These are phyloP conservation scores for Xyliphius kryptos DNA, from an alignment of 2,113 vertebrate species.

Conservation along the genomic window DNA sequence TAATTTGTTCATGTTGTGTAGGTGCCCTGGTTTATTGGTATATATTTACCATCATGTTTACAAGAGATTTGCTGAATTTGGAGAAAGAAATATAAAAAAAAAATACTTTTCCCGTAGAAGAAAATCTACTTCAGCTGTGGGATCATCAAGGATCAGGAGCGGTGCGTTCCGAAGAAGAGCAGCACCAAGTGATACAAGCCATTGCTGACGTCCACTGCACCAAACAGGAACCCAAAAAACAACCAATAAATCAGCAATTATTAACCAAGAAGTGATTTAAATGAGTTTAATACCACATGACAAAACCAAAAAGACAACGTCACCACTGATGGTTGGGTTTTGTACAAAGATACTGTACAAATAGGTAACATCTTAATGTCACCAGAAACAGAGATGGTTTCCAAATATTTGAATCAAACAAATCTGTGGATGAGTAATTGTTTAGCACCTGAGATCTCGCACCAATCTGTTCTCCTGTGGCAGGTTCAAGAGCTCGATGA, in stretches of 20 bases:
- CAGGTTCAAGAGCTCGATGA: conserved; percentile 67
- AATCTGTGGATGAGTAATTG: neutral
- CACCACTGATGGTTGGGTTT: no score
- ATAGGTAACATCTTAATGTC: no score
- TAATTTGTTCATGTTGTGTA: no score
- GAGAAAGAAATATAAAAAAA: neutral
- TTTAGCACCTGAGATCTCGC: conserved; percentile 63
- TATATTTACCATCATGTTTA: no score
- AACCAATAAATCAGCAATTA: neutral
- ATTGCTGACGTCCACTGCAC: conserved; percentile 62
- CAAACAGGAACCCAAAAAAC: conserved; percentile 2
- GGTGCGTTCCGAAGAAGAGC: conserved; percentile 70
- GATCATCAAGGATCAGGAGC: conserved; percentile 71
- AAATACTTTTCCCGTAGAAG: conserved; percentile 59
- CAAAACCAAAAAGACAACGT: no score
- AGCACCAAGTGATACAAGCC: conserved; percentile 65
- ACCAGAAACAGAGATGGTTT: no score
- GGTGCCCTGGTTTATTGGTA: no score
- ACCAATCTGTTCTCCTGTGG: conserved; percentile 64
- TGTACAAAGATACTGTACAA: no score
- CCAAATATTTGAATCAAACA: neutral
- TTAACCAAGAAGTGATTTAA: neutral
- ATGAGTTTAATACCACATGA: neutral
- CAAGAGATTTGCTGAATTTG: neutral
- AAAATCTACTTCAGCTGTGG: conserved; percentile 71